phyloP scores from a whole-genome alignment of 2,888 invertebrate species.

The Trichogramma evanescens region DNA sequence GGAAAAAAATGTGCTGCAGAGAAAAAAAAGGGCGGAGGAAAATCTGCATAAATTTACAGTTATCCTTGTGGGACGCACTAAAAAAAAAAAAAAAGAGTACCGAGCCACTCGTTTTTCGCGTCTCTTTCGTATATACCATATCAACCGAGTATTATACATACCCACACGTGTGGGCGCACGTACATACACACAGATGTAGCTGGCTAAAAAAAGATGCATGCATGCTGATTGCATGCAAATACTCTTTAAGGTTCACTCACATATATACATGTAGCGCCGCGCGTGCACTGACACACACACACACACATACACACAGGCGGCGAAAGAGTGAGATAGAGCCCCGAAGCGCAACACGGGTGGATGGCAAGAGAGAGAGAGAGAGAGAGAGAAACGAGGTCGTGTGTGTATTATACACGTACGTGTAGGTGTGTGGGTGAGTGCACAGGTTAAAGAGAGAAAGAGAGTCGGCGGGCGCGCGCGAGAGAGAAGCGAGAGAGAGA shows the following conservation, averaged over 20 bases:
- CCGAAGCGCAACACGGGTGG: background rate
- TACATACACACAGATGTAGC: background rate
- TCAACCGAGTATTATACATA: too few relatives aligned
- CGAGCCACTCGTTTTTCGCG: too few relatives aligned
- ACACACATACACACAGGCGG: too few relatives aligned
- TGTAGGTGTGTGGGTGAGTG: too few relatives aligned
- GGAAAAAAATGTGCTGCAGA: too few relatives aligned
- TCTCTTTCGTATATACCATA: too few relatives aligned
- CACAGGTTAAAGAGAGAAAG: background rate
- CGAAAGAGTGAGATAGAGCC: too few relatives aligned
- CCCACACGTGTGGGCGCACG: background rate
- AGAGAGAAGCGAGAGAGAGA: slow-evolving; percentile 18
- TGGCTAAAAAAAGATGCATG: background rate
- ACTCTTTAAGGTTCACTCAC: background rate
- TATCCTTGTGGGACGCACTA: too few relatives aligned
- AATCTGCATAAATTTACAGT: too few relatives aligned
- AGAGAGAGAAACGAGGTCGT: background rate
- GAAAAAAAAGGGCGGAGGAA: too few relatives aligned
- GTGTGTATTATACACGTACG: too few relatives aligned
- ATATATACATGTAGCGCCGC: background rate
- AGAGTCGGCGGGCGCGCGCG: slow-evolving; percentile 1
- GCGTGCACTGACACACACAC: background rate
- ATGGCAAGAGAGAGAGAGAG: background rate
- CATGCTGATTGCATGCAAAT: slow-evolving; percentile 18
- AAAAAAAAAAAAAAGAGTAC: too few relatives aligned